These are phyloP conservation scores for Caenorhabditis sp. DNA, from an alignment of 2,888 invertebrate genomes.

Conservation along the genomic window DNA sequence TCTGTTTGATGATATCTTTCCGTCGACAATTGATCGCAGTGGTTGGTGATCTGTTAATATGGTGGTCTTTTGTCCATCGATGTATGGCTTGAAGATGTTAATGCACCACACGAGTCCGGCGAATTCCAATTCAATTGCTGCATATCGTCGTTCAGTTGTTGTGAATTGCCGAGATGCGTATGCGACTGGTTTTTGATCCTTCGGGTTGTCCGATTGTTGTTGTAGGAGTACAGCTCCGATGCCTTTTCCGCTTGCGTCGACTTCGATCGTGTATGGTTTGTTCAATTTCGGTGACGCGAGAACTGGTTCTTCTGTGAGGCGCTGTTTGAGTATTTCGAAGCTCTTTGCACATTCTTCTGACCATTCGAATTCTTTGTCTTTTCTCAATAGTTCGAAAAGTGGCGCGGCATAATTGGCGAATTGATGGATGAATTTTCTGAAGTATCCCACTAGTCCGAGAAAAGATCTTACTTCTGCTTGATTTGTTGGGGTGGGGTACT, in stretches of 20 bases:
- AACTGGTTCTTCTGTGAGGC: slow-evolving; percentile 13
- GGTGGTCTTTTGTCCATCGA: slow-evolving; percentile 10
- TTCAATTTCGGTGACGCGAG: slow-evolving; percentile 16
- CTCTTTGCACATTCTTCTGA: slow-evolving; percentile 6
- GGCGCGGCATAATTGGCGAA: slow-evolving; percentile 22
- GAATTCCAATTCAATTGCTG: slow-evolving; percentile 30
- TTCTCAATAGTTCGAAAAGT: slow-evolving; percentile 16
- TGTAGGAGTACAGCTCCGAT: slow-evolving; percentile 30
- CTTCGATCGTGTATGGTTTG: slow-evolving; percentile 26
- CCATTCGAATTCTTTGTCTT: slow-evolving; percentile 26
- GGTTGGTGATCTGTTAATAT: slow-evolving; percentile 30
- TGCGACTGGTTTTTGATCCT: slow-evolving; percentile 10
- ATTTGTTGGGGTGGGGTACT: slow-evolving; percentile 23
- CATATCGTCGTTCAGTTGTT: slow-evolving; percentile 8
- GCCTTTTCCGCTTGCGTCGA: slow-evolving; percentile 24
- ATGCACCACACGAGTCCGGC: slow-evolving; percentile 16
- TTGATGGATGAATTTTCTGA: slow-evolving; percentile 27
- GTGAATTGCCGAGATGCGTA: slow-evolving; percentile 17
- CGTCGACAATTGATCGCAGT: slow-evolving; percentile 14
- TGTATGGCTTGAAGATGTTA: slow-evolving; percentile 23
- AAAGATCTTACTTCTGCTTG: slow-evolving; percentile 23
- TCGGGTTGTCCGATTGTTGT: slow-evolving; percentile 4
- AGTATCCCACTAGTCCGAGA: slow-evolving; percentile 22
- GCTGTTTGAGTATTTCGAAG: slow-evolving; percentile 13
- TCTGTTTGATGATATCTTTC: slow-evolving; percentile 13